Percentiles rank a stretch among this genome's conserved stretches.
Conservation (phyloP, 2,113 vertebrate species). For the Epinephelus moara region DNA sequence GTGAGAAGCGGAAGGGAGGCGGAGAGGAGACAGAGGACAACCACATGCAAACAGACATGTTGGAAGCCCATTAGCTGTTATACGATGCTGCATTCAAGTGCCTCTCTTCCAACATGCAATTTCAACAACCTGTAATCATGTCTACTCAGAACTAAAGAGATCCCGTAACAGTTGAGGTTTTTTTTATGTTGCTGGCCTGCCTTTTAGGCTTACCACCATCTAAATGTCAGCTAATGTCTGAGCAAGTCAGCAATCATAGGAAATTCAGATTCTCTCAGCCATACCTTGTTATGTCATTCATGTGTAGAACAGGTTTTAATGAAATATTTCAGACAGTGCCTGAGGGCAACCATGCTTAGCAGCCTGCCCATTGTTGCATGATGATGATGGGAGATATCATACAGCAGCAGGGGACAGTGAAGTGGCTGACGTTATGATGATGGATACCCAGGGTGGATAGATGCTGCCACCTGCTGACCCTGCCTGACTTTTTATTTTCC, state of each 20-base stretch:
- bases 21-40: background rate
- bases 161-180: background rate
- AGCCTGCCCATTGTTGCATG: constrained; percentile 40
- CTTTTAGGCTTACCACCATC: background rate
- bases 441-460: constrained; percentile 33
- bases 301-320: constrained; percentile 30
- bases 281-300: constrained; percentile 42
- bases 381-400: constrained; percentile 33
- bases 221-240: constrained; percentile 15
- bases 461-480: constrained; percentile 79
- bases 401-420: constrained; percentile 31
- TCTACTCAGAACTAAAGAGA: background rate
- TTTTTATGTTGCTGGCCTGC: background rate
- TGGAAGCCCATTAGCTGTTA: constrained; percentile 5
- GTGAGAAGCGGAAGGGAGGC: constrained; percentile 3
- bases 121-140: background rate
- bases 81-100: background rate
- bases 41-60: constrained; percentile 14
- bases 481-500: background rate
- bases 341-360: constrained; percentile 47
- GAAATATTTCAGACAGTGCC: constrained; percentile 44
- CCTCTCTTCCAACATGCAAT: background rate
- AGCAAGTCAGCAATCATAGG: constrained; percentile 9
- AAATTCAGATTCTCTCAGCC: constrained; percentile 47
- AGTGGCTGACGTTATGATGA: background rate